Base-by-base conservation (phyloP, 1,140 invertebrate genomes). In the Dufourea novaeangliae region DNA sequence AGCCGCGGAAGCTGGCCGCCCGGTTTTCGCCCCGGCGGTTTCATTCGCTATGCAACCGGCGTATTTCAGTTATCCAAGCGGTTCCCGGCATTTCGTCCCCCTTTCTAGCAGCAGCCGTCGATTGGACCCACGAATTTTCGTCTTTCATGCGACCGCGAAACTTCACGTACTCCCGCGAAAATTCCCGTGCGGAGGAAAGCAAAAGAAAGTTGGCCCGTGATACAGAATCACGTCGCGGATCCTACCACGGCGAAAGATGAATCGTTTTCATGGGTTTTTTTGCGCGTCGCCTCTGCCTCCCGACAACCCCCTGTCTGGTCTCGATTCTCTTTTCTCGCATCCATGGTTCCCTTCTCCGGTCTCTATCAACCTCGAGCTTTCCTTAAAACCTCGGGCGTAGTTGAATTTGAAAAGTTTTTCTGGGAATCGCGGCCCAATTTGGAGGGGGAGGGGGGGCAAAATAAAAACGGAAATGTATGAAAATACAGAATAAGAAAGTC, bases 221-320 rank as follows among this genome's bases (percentile, higher is more conserved):
- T 75, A 83, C 61, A 20, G 52, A 83, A 77, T 82, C 80, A 84
- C 80, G 82, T 83, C 77, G 76, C 80, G 66, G n/a, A 84, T 82
- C 54, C 61, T 63, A 82, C 79, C 80, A 67, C 59, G 46, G 11
- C 59, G 56, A 84, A 79, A 84, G 71, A 84, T 78, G 77, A 84
- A 84, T 84, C 82, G 82, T 71, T 84, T 83, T 79, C 70, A 67
- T 61, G 37, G 66, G 37, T 27, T 61, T 83, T 84, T 83, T 84
- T 84, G 76, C 77, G 46, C 57, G 79, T 25, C 69, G 37, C 37
- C 72, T 34, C 39, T n/a, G 32, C 29, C 61, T 54, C 68, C n/a
- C n/a, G n/a, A n/a, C n/a, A n/a, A n/a, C n/a, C n/a, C n/a, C n/a
- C n/a, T n/a, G 44, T n/a, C 32, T 68, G 37, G 46, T 12, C 72